phyloP scores from a whole-genome alignment of 2,113 vertebrate genomes.

The Stigmatopora nigra region DNA sequence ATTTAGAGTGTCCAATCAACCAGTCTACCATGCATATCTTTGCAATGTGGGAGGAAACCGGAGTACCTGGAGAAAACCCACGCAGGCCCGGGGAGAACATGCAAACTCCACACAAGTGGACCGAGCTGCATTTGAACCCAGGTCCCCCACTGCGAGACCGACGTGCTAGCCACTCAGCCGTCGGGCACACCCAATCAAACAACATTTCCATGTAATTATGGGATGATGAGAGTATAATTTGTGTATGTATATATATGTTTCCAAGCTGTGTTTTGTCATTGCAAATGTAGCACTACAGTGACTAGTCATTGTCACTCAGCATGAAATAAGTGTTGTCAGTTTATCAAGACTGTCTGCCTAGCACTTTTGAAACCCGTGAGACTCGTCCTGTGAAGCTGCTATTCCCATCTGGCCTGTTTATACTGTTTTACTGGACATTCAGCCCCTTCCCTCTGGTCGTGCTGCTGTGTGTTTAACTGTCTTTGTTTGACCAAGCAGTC shows the following conservation, averaged over 20 bases:
- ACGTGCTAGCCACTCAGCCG: too few relatives aligned
- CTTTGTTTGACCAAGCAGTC: conserved; percentile 40
- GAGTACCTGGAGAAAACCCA: too few relatives aligned
- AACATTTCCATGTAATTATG: too few relatives aligned
- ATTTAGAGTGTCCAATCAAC: too few relatives aligned
- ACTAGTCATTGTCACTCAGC: background rate
- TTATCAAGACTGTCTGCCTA: background rate
- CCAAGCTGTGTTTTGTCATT: background rate
- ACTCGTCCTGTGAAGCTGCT: background rate
- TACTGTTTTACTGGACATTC: background rate
- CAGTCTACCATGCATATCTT: too few relatives aligned
- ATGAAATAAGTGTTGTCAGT: background rate
- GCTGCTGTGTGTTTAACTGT: conserved; percentile 11
- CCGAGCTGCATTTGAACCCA: too few relatives aligned
- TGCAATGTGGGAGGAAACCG: too few relatives aligned
- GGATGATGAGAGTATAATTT: too few relatives aligned
- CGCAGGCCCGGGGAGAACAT: too few relatives aligned
- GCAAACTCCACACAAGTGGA: too few relatives aligned
- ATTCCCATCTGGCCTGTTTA: background rate
- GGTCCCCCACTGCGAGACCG: too few relatives aligned
- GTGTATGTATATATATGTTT: background rate
- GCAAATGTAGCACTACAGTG: background rate
- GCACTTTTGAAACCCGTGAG: background rate
- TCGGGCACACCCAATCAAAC: too few relatives aligned
- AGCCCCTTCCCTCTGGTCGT: background rate